Evolutionary conservation across 2,888 invertebrate genomes (phyloP).

Genomic region (Parnassius apollo): DNA sequence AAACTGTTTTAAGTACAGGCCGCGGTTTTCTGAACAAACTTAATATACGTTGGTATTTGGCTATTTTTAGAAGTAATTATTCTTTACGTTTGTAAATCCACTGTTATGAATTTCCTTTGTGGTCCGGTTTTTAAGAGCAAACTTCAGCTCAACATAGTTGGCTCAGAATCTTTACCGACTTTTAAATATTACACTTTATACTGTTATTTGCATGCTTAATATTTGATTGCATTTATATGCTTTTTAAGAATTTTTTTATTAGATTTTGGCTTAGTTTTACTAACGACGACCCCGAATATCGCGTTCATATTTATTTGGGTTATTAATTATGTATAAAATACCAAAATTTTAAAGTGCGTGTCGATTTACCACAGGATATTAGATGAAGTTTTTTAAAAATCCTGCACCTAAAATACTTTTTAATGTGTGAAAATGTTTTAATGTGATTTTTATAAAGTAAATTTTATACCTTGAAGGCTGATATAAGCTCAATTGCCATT

Average conservation of each 20-base stretch:
- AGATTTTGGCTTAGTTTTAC: background rate
- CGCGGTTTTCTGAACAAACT: background rate
- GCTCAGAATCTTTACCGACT: constrained; percentile 17
- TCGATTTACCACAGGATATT: too few species aligned
- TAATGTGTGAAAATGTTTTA: too few species aligned
- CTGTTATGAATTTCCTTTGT: constrained; percentile 26
- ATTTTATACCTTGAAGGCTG: too few species aligned
- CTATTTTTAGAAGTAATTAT: constrained; percentile 24
- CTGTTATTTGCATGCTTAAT: background rate
- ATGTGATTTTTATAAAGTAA: too few species aligned
- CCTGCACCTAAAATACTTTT: too few species aligned
- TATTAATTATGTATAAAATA: too few species aligned
- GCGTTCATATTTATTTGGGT: too few species aligned
- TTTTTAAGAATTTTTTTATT: background rate
- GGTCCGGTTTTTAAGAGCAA: constrained; percentile 21
- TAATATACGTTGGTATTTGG: constrained; percentile 5
- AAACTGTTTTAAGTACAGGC: too few species aligned
- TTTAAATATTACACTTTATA: constrained; percentile 16
- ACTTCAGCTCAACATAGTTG: constrained; percentile 18
- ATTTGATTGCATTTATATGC: background rate
- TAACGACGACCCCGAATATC: background rate
- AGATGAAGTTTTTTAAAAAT: too few species aligned
- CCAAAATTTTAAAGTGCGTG: too few species aligned
- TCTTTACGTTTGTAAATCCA: constrained; percentile 16
- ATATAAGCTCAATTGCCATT: too few species aligned